Conservation (phyloP, 2,113 vertebrate genomes). For the Spea bombifrons region DNA sequence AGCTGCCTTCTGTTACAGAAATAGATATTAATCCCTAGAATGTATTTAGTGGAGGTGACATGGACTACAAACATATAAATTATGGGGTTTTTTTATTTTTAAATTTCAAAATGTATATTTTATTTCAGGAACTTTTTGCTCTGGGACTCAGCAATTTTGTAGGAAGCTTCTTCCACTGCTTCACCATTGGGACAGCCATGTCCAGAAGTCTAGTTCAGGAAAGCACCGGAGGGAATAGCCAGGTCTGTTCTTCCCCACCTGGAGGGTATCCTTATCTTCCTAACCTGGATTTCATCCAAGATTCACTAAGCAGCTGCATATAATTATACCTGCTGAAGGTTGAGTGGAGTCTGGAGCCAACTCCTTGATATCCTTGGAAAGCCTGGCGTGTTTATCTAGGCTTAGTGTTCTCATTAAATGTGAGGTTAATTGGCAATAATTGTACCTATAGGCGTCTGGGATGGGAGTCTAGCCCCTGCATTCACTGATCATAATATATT, state of each 20-base stretch:
- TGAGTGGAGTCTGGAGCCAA: too few relatives aligned
- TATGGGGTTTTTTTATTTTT: neutral
- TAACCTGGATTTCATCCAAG: accelerated
- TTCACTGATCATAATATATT: too few relatives aligned
- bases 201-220: constrained; percentile 88
- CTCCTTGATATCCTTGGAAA: too few relatives aligned
- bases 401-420: too few relatives aligned
- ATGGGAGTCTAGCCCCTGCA: too few relatives aligned
- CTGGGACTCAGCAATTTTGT: constrained; percentile 83
- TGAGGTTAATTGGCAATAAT: too few relatives aligned
- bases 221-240: constrained; percentile 83
- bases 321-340: too few relatives aligned
- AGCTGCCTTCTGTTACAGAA: neutral
- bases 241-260: constrained; percentile 65
- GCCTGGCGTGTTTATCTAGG: too few relatives aligned
- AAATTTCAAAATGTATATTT: neutral
- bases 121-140: constrained; percentile 81
- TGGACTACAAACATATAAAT: neutral
- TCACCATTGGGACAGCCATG: constrained; percentile 91
- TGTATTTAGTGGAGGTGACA: too few relatives aligned
- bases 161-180: constrained; percentile 87
- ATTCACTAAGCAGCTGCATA: too few relatives aligned
- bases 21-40: neutral
- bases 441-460: too few relatives aligned
- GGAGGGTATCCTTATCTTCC: neutral